Evolutionary conservation across 1,140 invertebrate species (phyloP).

Genomic region (Lepidurus arcticus): DNA sequence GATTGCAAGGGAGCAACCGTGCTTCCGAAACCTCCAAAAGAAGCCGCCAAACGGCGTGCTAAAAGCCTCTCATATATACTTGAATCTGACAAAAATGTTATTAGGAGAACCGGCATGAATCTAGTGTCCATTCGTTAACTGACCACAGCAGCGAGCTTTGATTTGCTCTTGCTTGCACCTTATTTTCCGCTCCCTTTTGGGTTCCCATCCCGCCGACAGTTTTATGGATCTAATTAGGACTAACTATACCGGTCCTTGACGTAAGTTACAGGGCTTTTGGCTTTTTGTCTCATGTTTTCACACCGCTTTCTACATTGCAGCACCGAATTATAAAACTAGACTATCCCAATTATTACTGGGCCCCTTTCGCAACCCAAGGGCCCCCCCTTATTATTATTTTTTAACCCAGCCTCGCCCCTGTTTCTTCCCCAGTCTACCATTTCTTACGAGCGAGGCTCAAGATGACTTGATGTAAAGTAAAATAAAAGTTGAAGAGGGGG

Average conservation of each 20-base stretch:
- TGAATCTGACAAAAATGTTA: not conserved
- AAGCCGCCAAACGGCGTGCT: not conserved
- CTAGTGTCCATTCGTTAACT: not conserved
- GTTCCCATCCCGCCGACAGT: not conserved
- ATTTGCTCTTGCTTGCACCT: not conserved
- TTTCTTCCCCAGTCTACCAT: not conserved
- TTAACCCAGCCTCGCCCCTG: not conserved
- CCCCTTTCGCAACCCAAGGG: not conserved
- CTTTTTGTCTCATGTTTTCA: not conserved
- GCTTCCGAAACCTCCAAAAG: not conserved
- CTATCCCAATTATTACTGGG: slow-evolving; percentile 3
- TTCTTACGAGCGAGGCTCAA: not conserved
- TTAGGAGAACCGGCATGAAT: not conserved
- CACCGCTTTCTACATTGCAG: not conserved
- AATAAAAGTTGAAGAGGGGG: not conserved
- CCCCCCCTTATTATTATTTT: not conserved
- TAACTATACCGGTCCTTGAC: not conserved
- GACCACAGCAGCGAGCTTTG: slow-evolving; percentile 6
- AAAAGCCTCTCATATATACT: not conserved
- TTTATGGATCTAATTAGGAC: slow-evolving; percentile 12
- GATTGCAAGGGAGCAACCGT: not conserved
- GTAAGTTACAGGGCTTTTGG: not conserved
- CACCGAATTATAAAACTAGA: not conserved
- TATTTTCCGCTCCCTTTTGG: slow-evolving; percentile 4
- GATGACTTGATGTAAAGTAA: not conserved